phyloP scores from a whole-genome alignment of 2,888 invertebrate species.

The Acanthacorydalis orientalis region DNA sequence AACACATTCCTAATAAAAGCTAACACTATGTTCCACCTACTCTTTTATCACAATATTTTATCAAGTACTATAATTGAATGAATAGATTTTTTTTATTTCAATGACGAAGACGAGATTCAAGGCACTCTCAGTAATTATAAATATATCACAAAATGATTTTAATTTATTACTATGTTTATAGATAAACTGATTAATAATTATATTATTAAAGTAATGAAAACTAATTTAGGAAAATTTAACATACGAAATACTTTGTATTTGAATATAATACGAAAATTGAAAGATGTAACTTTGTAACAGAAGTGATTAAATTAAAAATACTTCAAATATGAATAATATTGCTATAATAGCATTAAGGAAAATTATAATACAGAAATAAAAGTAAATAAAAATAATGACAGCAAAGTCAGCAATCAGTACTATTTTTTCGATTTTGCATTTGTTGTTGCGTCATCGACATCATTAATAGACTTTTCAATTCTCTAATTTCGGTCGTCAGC shows the following conservation, averaged over 20 bases:
- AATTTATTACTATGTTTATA: too few species aligned
- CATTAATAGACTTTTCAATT: conserved; percentile 32
- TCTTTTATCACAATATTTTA: too few species aligned
- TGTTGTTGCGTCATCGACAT: conserved; percentile 8
- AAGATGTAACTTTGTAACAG: background rate
- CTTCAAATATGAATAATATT: background rate
- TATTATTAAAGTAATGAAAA: too few species aligned
- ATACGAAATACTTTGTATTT: background rate
- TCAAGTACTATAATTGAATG: too few species aligned
- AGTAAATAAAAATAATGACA: background rate
- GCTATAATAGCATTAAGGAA: background rate
- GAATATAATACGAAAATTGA: background rate
- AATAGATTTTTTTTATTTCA: too few species aligned
- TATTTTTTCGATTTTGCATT: conserved; percentile 5
- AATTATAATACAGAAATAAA: background rate
- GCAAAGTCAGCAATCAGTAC: conserved; percentile 2
- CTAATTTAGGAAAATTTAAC: background rate
- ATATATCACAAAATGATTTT: too few species aligned
- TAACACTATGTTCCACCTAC: too few species aligned
- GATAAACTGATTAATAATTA: too few species aligned
- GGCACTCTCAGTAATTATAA: too few species aligned
- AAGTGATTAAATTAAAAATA: background rate
- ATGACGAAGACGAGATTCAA: too few species aligned
- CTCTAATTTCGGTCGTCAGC: conserved; percentile 49
- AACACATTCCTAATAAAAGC: too few species aligned